Evolutionary conservation across 2,888 invertebrate species (phyloP).

Genomic region (Nasonovia ribisnigri): DNA sequence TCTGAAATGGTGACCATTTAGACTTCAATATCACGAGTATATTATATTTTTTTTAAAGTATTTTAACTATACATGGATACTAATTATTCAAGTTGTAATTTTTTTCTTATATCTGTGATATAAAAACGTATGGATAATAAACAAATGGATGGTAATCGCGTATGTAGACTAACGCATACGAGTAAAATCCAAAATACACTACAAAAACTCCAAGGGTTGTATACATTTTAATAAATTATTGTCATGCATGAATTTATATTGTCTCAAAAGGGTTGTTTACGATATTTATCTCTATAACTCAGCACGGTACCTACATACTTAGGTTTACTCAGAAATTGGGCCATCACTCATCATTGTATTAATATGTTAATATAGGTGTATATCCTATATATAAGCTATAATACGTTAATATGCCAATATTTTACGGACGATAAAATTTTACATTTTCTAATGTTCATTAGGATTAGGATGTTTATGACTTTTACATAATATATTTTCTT

Average conservation of each 20-base stretch:
- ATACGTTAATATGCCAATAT: neutral
- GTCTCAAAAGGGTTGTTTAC: neutral
- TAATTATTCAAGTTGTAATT: neutral
- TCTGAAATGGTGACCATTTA: neutral
- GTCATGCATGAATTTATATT: neutral
- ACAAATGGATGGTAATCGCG: slow-evolving; percentile 6
- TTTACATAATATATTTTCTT: neutral
- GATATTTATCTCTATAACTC: neutral
- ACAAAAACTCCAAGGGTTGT: neutral
- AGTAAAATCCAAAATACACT: slow-evolving; percentile 3
- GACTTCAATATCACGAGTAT: neutral
- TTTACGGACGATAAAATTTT: neutral
- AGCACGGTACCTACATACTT: neutral
- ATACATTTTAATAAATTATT: neutral
- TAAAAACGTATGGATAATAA: neutral
- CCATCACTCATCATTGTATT: neutral
- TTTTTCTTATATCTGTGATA: neutral
- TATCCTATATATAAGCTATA: neutral
- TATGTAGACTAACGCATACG: neutral
- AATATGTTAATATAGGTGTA: neutral
- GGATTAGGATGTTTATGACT: neutral
- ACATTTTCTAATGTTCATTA: neutral
- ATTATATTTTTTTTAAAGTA: neutral
- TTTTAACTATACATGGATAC: neutral
- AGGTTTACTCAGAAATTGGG: neutral